Conservation (phyloP, 2,113 vertebrate genomes). For the Gymnocephalus cernua region DNA sequence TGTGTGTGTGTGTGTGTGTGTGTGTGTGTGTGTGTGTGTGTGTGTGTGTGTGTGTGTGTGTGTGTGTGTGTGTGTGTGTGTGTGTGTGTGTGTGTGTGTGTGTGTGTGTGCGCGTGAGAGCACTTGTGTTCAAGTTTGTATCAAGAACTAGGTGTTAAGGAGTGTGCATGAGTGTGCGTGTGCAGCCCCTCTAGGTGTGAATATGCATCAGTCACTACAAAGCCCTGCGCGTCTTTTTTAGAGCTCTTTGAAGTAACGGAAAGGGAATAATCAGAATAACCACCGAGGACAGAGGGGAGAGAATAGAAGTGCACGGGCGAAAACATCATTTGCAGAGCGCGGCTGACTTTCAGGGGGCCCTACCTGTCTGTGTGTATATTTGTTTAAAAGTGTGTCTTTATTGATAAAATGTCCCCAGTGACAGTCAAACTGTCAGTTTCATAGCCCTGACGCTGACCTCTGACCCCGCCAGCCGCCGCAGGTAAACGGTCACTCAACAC, state of each 20-base stretch:
- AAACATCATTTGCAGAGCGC: slow-evolving; percentile 36
- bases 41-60: not conserved
- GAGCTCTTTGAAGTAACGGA: slow-evolving; percentile 67
- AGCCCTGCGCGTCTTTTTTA: slow-evolving; percentile 26
- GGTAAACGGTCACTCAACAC: slow-evolving; percentile 60
- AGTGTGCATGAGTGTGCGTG: slow-evolving; percentile 13
- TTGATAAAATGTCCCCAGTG: slow-evolving; percentile 33
- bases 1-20: slow-evolving; percentile 1
- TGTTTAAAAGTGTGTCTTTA: slow-evolving; percentile 53
- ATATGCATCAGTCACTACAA: slow-evolving; percentile 74
- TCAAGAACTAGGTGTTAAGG: slow-evolving; percentile 54
- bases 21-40: not conserved
- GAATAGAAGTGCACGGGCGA: not conserved
- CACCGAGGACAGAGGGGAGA: slow-evolving; percentile 51
- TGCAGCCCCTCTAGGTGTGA: slow-evolving; percentile 54
- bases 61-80: slow-evolving; percentile 15
- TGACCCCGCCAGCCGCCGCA: slow-evolving; percentile 43
- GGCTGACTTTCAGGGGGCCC: slow-evolving; percentile 32
- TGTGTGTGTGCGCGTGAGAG: not conserved
- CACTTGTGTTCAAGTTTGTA: slow-evolving; percentile 30
- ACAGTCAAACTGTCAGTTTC: slow-evolving; percentile 2
- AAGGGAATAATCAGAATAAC: slow-evolving; percentile 54
- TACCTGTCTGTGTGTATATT: slow-evolving; percentile 36
- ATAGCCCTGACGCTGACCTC: slow-evolving; percentile 18
- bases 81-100: not conserved